Base-by-base conservation (phyloP, 2,888 invertebrate species). In the Pocota personata region DNA sequence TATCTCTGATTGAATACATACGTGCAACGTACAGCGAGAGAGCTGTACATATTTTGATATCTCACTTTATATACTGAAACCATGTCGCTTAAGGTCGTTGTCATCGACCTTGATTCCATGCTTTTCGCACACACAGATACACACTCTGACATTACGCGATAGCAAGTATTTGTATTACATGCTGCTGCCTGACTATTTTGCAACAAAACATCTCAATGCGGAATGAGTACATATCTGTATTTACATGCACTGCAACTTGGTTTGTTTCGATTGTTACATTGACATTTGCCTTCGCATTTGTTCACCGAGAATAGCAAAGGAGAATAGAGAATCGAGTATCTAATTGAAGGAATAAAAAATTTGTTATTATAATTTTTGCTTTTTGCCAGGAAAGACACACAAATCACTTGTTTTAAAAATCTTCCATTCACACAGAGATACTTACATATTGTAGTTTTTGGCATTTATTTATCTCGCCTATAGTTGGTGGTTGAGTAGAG, bases 21-120 rank as follows among this genome's bases (percentile, higher is more conserved):
- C n/a, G n/a, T n/a, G n/a, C 78, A 73, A 30, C 50, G 43, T 66
- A 46, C 30, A 43, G 16, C 46, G 43, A 71, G 52, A 52, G 40
- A 73, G 78, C 50, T 69, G 24, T 57, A 14, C 10, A 50, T 60
- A n/a, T 43, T 71, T 21, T 62, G 12, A 52, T 58, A 77, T 72
- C 50, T 77, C 19, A 30, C 43, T 37, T 40, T 58, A 55, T 75
- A 37, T 75, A 84, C 69, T 40, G 24, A 72, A 84, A 84, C 50
- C 75, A 84, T 79, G 84, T 79, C 77, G 80, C 72, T 78, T 82
- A 87, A 87, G 87, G 87, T 87, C 87, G 87, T 87, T 87, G 87
- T 87, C 87, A 78, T 87, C 87, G 87, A 87, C 87, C 87, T 87
- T 87, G 87, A 87, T 87, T 80, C 82, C 77, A 86, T 82, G 76